These are phyloP conservation scores for Phodopus roborovskii DNA, from an alignment of 2,113 vertebrate genomes.

Conservation along the genomic window DNA sequence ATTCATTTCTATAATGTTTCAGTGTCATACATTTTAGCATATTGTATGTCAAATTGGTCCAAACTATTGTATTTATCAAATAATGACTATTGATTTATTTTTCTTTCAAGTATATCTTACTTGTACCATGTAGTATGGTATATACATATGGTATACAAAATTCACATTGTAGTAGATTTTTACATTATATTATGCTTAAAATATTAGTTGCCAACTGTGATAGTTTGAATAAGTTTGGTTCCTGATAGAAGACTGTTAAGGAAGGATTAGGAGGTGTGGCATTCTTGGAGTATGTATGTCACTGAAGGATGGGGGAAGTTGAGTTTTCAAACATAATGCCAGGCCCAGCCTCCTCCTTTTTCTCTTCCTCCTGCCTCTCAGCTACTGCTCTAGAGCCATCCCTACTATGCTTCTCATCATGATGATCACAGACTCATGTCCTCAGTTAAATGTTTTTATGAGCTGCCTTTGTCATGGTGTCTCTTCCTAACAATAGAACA, in stretches of 20 bases:
- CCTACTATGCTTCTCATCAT: not conserved
- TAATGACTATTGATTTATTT: constrained; percentile 40
- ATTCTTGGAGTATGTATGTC: not conserved
- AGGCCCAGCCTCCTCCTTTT: not conserved
- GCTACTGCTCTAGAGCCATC: not conserved
- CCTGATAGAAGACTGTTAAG: not conserved
- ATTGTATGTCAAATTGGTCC: constrained; percentile 53
- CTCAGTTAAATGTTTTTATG: not conserved
- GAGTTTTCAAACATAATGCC: not conserved
- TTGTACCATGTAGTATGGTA: not conserved
- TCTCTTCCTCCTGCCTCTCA: not conserved
- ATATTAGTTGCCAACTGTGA: constrained; percentile 12
- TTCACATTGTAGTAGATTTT: constrained; percentile 58
- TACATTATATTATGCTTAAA: constrained; percentile 62
- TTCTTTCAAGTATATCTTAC: constrained; percentile 39
- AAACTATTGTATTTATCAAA: constrained; percentile 59
- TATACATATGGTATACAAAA: constrained; percentile 26
- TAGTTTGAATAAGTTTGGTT: not conserved
- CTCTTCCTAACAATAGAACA: not conserved
- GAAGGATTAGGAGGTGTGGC: not conserved
- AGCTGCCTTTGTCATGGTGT: not conserved
- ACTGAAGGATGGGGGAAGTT: not conserved
- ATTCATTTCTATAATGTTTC: constrained; percentile 60
- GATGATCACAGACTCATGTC: not conserved
- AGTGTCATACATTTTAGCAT: constrained; percentile 40